Conservation (phyloP, 2,113 vertebrate genomes). For the Apaloderma vittatum region DNA sequence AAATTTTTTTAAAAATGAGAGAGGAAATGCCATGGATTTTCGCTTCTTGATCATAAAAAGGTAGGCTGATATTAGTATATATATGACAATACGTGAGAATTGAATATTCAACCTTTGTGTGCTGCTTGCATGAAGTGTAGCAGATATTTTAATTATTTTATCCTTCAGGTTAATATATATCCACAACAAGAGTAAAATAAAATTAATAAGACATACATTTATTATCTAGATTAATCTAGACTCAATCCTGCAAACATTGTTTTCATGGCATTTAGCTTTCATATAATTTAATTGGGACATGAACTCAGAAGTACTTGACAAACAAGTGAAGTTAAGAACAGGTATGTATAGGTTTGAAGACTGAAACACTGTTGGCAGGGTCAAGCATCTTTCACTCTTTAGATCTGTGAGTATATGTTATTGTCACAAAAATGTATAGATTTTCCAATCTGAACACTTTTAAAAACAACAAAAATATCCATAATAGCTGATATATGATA, state of each 20-base stretch:
- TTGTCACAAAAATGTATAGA: neutral
- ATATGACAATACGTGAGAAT: neutral
- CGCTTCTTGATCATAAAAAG: neutral
- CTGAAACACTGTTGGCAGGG: neutral
- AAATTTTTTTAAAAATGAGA: accelerated
- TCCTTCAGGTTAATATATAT: neutral
- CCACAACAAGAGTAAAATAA: neutral
- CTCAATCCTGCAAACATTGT: neutral
- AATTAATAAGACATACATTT: neutral
- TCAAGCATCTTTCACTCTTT: neutral
- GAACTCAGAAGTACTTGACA: neutral
- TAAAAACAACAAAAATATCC: neutral
- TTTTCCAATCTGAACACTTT: neutral
- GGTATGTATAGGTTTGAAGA: neutral
- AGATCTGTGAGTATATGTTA: neutral
- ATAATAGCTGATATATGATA: neutral
- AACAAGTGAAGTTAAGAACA: neutral
- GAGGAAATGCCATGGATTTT: neutral
- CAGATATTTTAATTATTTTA: neutral
- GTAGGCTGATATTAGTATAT: neutral
- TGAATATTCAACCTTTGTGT: neutral
- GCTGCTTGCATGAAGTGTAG: neutral
- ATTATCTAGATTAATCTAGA: neutral
- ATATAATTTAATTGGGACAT: neutral
- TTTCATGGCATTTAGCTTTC: neutral